Conservation (phyloP, 2,113 vertebrate genomes). For the Micromys minutus region DNA sequence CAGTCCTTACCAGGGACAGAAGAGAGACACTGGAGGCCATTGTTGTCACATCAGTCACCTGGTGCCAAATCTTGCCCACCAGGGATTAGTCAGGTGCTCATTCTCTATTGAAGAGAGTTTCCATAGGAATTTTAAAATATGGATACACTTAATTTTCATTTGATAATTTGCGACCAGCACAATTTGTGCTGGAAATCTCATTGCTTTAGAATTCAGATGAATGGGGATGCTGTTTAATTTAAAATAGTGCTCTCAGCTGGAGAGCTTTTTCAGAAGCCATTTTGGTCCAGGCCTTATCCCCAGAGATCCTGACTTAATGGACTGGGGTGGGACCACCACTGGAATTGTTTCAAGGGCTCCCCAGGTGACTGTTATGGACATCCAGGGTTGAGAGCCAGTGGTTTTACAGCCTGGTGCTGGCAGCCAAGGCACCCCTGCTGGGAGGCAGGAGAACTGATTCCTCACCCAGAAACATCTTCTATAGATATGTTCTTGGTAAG, state of each 20-base stretch:
- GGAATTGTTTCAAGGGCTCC: conserved; percentile 32
- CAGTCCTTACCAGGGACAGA: too few relatives aligned
- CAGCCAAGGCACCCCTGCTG: neutral
- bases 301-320: conserved; percentile 51
- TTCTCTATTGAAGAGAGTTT: neutral
- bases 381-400: neutral
- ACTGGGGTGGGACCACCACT: neutral
- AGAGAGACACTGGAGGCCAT: neutral
- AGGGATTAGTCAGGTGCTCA: neutral
- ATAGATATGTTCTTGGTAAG: neutral
- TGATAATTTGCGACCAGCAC: neutral
- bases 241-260: conserved; percentile 46
- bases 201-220: neutral
- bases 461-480: neutral
- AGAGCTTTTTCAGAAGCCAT: conserved; percentile 31
- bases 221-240: conserved; percentile 48
- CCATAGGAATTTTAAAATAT: neutral
- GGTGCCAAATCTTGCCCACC: neutral
- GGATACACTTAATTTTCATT: conserved; percentile 35
- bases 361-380: conserved; percentile 37
- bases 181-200: neutral
- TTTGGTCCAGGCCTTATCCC: neutral
- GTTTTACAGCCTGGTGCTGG: neutral
- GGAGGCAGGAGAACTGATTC: neutral
- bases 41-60: neutral